Percentiles rank a stretch among this genome's conserved stretches.
Evolutionary conservation across 2,797 vertebrate species (phyloP).

Genomic region (Helarctos malayanus): DNA sequence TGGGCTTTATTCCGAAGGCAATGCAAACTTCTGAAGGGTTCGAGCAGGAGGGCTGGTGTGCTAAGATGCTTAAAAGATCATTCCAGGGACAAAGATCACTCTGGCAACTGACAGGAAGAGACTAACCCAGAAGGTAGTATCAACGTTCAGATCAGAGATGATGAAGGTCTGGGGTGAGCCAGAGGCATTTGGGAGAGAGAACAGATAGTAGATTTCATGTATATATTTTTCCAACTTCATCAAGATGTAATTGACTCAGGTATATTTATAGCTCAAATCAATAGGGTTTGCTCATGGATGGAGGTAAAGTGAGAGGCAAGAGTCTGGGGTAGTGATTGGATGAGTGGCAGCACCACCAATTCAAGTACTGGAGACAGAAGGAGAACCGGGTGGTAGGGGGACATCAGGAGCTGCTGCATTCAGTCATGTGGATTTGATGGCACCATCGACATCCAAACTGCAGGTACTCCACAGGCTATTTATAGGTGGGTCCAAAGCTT

Average conservation of each 20-base stretch:
- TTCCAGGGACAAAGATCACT: neutral
- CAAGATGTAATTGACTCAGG: neutral
- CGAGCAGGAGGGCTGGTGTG: neutral
- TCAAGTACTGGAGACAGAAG: neutral
- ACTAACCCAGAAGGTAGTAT: neutral
- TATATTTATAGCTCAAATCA: neutral
- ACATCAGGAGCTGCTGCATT: neutral
- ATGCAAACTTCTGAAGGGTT: no score
- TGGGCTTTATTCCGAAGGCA: neutral
- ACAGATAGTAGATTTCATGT: neutral
- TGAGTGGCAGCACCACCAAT: neutral
- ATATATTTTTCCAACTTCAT: neutral
- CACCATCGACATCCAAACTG: rapidly evolving
- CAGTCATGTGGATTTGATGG: neutral
- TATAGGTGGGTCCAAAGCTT: neutral
- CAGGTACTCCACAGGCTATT: neutral
- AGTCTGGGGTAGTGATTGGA: neutral
- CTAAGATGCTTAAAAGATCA: neutral
- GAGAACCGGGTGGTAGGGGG: neutral
- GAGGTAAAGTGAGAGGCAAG: neutral
- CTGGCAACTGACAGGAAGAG: neutral
- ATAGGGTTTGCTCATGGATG: neutral
- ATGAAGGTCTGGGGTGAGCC: neutral
- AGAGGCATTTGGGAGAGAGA: neutral
- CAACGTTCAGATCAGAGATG: no score